Base-by-base conservation (phyloP, 1,140 invertebrate genomes). In the Drosophila neocordata region DNA sequence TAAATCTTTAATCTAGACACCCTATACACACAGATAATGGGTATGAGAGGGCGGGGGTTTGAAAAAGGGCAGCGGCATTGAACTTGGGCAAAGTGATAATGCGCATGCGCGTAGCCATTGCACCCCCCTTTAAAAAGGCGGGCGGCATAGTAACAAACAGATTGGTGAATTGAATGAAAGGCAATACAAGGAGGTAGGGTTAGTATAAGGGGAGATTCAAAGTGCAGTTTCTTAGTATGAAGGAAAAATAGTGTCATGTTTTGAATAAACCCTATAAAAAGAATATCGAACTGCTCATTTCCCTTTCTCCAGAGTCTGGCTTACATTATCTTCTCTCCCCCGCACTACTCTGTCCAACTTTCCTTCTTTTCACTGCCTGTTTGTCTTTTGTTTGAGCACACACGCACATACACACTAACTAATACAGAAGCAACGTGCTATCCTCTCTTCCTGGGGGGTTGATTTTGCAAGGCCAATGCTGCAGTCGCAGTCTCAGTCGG, bases 381-480 rank as follows among this genome's bases (percentile, higher is more conserved):
- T 24, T 60, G 31, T 44, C 64, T 38, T 44, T 51, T 35, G 62
- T 55, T 41, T 22, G 34, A 48, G 20, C 53, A 31, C 59, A 15
- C 51, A 34, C 64, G 31, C 38, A 60, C 31, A 51, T 11, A 27
- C 15, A 31, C 56, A 71, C 38, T 38, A 51, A 12, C 44, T 8
- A 20, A 20, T 20, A 51, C 6, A 71, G 34, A 58, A 58, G 69
- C 62, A 61, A 78, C 78, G 81, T 85, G 74, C 67, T 66, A 55
- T 52, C 53, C 38, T 52, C 44, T 35, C 81, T 78, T 83, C 83
- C 75, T 83, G 83, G 83, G 83, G 83, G 83, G 83, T 88, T 71
- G 73, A 41, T 58, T 76, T 76, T 69, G 72, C 73, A 88, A 88
- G 83, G 83, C 83, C 83, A 83, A 58, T 69, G 67, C 41, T 64